A percentile compares a stretch with the other conserved stretches of the same genome.
These are phyloP conservation scores for Drosophila orosa DNA, from an alignment of 1,140 invertebrate genomes.

Conservation along the genomic window DNA sequence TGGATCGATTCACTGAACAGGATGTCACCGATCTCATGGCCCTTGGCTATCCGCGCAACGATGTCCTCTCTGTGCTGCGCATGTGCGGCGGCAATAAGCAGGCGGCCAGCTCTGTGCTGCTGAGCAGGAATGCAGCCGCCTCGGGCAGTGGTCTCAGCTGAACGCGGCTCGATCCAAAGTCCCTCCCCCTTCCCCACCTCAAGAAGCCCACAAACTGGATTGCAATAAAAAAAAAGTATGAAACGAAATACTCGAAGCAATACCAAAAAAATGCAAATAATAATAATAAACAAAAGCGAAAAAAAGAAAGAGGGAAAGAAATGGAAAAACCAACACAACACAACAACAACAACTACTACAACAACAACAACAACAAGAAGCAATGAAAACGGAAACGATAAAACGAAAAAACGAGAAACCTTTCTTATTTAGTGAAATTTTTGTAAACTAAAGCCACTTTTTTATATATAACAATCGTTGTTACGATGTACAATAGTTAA, in stretches of 20 bases:
- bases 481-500: constrained; percentile 68
- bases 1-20: constrained; percentile 89
- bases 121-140: constrained; percentile 56
- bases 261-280: constrained; percentile 8
- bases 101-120: constrained; percentile 60
- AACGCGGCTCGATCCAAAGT: constrained; percentile 31
- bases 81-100: constrained; percentile 91
- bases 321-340: constrained; percentile 5
- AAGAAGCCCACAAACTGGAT: constrained; percentile 24
- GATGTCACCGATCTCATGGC: constrained; percentile 90
- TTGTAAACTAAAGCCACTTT: constrained; percentile 43
- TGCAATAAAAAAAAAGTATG: constrained; percentile 49
- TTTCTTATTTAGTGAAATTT: constrained; percentile 66
- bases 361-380: constrained; percentile 15
- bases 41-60: constrained; percentile 90
- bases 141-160: constrained; percentile 59
- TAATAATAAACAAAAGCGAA: constrained; percentile 18
- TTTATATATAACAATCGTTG: constrained; percentile 36
- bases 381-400: constrained; percentile 21
- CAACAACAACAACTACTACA: background rate
- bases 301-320: background rate
- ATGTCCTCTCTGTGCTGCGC: constrained; percentile 91
- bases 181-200: background rate
- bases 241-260: too few species aligned
- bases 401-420: constrained; percentile 1